phyloP scores from a whole-genome alignment of 2,797 vertebrate species.

The Caiman crocodilus region DNA sequence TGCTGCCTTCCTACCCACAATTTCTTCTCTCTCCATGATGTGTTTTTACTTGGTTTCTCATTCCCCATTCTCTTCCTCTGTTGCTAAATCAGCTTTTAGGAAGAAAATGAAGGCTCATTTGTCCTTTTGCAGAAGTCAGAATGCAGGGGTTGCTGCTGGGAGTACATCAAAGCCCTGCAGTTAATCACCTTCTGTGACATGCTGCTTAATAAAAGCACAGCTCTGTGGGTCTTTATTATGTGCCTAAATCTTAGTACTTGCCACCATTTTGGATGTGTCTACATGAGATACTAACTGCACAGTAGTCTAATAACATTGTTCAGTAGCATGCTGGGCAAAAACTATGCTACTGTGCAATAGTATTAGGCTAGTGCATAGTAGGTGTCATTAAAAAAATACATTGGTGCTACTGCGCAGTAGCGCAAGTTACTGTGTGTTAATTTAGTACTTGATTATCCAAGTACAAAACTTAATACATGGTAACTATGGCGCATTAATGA shows the following conservation, averaged over 20 bases:
- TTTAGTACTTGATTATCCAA: too few relatives aligned
- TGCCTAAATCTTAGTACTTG: neutral
- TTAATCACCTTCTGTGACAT: neutral
- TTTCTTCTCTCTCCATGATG: neutral
- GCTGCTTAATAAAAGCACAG: neutral
- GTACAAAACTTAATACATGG: too few relatives aligned
- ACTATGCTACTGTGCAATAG: too few relatives aligned
- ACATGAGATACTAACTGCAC: too few relatives aligned
- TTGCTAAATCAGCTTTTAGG: neutral
- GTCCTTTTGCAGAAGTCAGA: neutral
- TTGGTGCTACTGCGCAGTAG: too few relatives aligned
- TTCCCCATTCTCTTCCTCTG: neutral
- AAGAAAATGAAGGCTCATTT: neutral
- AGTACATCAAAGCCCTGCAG: neutral
- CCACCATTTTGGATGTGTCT: too few relatives aligned
- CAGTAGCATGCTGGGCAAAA: too few relatives aligned
- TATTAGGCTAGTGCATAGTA: too few relatives aligned
- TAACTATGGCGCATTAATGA: too few relatives aligned
- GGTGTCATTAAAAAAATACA: too few relatives aligned
- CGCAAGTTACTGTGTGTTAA: too few relatives aligned
- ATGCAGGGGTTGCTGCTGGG: neutral
- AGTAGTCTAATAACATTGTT: too few relatives aligned
- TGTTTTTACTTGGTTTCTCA: neutral
- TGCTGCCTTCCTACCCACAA: neutral
- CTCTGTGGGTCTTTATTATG: neutral